Evolutionary conservation across 2,888 invertebrate species (phyloP).

Genomic region (Pyrrhosoma nymphula): DNA sequence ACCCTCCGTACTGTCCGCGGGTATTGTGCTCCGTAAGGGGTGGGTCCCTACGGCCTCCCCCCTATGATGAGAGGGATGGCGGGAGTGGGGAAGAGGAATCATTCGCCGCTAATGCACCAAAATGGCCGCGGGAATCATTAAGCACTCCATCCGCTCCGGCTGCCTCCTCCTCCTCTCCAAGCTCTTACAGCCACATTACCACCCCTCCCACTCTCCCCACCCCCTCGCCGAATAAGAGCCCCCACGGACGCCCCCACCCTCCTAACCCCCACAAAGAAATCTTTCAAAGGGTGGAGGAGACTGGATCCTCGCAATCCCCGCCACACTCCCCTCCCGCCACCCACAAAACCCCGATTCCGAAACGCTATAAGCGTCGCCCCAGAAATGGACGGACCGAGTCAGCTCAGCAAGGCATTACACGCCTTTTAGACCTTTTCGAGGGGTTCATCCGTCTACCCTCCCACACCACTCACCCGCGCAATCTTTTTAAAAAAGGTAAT

Average conservation of each 20-base stretch:
- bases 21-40: neutral
- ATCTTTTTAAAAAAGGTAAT: neutral
- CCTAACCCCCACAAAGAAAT: neutral
- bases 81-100: neutral
- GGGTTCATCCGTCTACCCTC: neutral
- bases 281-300: no score
- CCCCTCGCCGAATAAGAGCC: neutral
- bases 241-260: neutral
- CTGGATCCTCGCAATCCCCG: no score
- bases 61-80: neutral
- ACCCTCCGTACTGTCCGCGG: neutral
- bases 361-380: neutral
- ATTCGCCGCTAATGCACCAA: neutral
- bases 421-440: neutral
- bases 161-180: neutral
- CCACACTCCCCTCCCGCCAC: no score
- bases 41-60: neutral
- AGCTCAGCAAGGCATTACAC: neutral
- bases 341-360: neutral
- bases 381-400: neutral
- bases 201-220: neutral
- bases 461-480: neutral
- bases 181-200: no score
- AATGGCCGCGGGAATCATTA: constrained; percentile 26
- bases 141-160: neutral